Conservation (phyloP, 2,888 invertebrate species). For the Craniophora ligustri region DNA sequence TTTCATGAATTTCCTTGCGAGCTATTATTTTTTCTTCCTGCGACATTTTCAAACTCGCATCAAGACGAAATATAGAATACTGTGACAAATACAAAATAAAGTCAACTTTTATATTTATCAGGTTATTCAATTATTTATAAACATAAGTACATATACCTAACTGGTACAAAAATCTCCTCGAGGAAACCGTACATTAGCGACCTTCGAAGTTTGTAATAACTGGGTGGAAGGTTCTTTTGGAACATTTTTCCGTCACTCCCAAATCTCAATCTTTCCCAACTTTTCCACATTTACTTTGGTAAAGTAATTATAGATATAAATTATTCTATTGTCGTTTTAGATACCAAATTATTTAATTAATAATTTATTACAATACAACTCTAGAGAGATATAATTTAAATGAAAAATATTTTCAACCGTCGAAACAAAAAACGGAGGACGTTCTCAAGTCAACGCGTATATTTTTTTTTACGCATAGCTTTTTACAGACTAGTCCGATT, state of each 20-base stretch:
- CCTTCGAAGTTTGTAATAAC: conserved; percentile 44
- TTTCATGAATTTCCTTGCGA: conserved; percentile 65
- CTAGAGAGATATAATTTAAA: not conserved
- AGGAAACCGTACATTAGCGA: conserved; percentile 10
- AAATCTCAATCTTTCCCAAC: conserved; percentile 18
- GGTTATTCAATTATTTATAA: conserved; percentile 2
- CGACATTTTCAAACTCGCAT: conserved; percentile 12
- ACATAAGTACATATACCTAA: conserved; percentile 1
- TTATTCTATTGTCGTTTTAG: conserved; percentile 13
- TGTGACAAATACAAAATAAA: not conserved
- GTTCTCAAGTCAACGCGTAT: too few species aligned
- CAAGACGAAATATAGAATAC: not conserved
- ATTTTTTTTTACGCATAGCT: too few species aligned
- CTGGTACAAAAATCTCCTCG: conserved; percentile 1
- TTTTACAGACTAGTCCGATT: too few species aligned
- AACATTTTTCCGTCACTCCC: conserved; percentile 34
- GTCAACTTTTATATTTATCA: not conserved
- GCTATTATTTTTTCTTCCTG: conserved; percentile 37
- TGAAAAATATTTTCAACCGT: too few species aligned
- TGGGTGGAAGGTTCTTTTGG: conserved; percentile 22
- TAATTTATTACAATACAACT: not conserved
- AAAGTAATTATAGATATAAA: conserved; percentile 19
- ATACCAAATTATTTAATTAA: not conserved
- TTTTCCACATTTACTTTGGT: conserved; percentile 14
- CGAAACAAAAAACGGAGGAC: too few species aligned